Conservation (phyloP, 2,888 invertebrate species). For the Sylvicola fuscatus region DNA sequence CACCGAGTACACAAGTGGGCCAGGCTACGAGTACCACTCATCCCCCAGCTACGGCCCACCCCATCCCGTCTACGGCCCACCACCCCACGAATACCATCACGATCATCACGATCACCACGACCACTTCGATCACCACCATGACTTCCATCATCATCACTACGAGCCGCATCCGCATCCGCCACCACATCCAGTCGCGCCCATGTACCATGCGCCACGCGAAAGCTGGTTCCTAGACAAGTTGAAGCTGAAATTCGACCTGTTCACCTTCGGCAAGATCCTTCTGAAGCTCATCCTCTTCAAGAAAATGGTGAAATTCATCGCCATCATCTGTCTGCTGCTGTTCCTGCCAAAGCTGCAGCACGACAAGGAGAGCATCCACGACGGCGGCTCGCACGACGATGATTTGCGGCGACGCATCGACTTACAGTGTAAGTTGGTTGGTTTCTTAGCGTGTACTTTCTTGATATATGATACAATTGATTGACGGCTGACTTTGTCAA, state of each 20-base stretch:
- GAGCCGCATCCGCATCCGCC: no score
- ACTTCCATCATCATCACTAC: no score
- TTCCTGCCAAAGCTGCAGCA: constrained; percentile 45
- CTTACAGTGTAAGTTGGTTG: no score
- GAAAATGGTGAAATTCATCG: constrained; percentile 61
- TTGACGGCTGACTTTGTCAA: no score
- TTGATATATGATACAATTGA: no score
- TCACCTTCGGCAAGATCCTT: constrained; percentile 52
- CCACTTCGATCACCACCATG: constrained; percentile 10
- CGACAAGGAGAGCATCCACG: constrained; percentile 17
- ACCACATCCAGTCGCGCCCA: no score
- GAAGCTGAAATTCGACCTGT: constrained; percentile 45
- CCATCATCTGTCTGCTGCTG: constrained; percentile 48
- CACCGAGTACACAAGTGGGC: no score
- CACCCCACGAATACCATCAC: constrained; percentile 13
- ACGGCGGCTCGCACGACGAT: constrained; percentile 11
- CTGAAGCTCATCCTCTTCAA: constrained; percentile 61
- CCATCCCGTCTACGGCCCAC: constrained; percentile 19
- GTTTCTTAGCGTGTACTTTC: no score
- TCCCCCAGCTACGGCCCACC: constrained; percentile 29
- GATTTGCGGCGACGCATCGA: constrained; percentile 6
- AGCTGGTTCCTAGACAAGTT: constrained; percentile 42
- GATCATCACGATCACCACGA: constrained; percentile 11
- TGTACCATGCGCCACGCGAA: constrained; percentile 6
- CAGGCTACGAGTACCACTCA: no score